These are phyloP conservation scores for Elegia similella DNA, from an alignment of 2,888 invertebrate genomes.

Conservation along the genomic window DNA sequence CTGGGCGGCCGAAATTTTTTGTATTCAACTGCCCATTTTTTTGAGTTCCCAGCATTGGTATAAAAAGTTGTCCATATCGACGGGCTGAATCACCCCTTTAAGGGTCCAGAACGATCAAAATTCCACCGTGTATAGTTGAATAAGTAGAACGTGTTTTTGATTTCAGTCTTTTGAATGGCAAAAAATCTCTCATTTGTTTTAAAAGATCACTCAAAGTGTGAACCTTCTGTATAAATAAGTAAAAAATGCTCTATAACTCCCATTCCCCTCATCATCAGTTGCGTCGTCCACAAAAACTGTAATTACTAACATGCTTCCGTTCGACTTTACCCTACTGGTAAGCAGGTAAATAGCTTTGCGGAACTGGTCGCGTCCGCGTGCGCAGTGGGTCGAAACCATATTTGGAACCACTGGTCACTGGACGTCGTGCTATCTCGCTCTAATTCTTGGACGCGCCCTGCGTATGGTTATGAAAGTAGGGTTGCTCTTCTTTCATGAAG, in stretches of 20 bases:
- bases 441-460: constrained; percentile 39
- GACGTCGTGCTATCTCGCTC: constrained; percentile 59
- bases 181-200: too few species aligned
- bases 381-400: constrained; percentile 66
- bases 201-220: too few species aligned
- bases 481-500: not conserved
- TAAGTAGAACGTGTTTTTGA: too few species aligned
- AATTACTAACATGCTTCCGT: constrained; percentile 25
- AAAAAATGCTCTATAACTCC: not conserved
- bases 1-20: too few species aligned
- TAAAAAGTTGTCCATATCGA: too few species aligned
- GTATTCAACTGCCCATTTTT: too few species aligned
- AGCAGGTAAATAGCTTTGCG: constrained; percentile 67
- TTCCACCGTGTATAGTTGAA: too few species aligned
- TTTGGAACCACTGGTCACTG: constrained; percentile 64
- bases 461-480: constrained; percentile 18
- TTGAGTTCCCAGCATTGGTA: too few species aligned
- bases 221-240: too few species aligned
- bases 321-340: constrained; percentile 55
- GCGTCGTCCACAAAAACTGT: not conserved
- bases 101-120: too few species aligned
- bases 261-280: not conserved
- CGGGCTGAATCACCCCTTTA: too few species aligned
- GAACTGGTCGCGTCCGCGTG: constrained; percentile 58
- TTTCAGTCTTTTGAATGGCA: too few species aligned